Base-by-base conservation (phyloP, 2,797 vertebrate species). In the Cephalopachus bancanus region DNA sequence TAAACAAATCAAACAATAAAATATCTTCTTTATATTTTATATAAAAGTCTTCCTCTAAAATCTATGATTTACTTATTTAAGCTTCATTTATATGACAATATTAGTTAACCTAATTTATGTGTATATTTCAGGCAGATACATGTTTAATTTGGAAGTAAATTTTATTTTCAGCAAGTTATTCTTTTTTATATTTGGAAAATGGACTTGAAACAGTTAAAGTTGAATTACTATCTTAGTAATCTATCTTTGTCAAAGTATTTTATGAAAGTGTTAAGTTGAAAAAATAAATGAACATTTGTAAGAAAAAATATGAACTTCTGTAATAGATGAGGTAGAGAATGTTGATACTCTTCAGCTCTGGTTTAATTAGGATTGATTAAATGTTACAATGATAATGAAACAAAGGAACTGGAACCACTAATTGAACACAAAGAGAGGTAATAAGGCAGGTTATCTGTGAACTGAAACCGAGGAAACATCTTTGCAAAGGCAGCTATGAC, bases 301-400 rank as follows among this genome's bases (percentile, higher is more conserved):
- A 37, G 7, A 79, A 93, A 93, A 96, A 87, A 75, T 10, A n/a
- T 59, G 72, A 24, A 53, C 9, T 76, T 37, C 5, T 85, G 4
- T 79, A 86, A 97, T n/a, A n/a, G 78, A 81, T 75, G 60, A 95
- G 67, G 24, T 4, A 22, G 89, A 76, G 19, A 33, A 92, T 20
- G 75, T 30, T 4, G 65, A 72, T 78, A 71, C 83, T 65, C 37
- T 30, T 96, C 78, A 67, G 60, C 69, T 97, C 26, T n/a, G 8
- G 5, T 93, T 97, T 97, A 96, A 93, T 97, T 96, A 64, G 26
- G 86, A 93, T 78, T 60, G 76, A 19, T 96, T 97, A 87, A 72
- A 93, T 96, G 62, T 94, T 98, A 89, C 97, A 92, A 79, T 97
- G 67, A 22, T 87, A 96, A 94, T 75, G 55, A 97, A 96, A 90